phyloP scores from a whole-genome alignment of 2,888 invertebrate species.

The Tetanocera ferruginea region DNA sequence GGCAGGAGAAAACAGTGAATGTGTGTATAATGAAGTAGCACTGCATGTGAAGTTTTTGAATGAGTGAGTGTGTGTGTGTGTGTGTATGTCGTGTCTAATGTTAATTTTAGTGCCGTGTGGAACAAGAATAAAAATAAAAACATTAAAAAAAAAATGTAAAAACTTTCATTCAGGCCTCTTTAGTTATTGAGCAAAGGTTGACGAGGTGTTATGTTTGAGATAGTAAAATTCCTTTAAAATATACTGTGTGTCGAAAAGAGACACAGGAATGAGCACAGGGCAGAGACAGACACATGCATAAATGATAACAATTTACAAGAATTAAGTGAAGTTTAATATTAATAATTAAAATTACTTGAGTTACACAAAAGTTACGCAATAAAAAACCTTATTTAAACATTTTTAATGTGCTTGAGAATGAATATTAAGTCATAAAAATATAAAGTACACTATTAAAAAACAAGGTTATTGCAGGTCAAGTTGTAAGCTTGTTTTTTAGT shows the following conservation, averaged over 20 bases:
- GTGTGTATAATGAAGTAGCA: neutral
- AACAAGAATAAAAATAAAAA: neutral
- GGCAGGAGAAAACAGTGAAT: neutral
- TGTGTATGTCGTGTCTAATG: neutral
- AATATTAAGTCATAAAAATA: too few relatives aligned
- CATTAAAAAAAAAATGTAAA: neutral
- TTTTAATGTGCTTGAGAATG: too few relatives aligned
- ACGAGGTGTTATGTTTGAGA: slow-evolving; percentile 29
- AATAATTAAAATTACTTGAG: too few relatives aligned
- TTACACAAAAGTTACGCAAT: too few relatives aligned
- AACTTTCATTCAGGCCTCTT: neutral
- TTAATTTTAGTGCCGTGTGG: neutral
- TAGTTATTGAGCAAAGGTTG: slow-evolving; percentile 20
- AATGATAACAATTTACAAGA: too few relatives aligned
- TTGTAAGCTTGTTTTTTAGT: too few relatives aligned
- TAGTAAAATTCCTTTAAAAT: slow-evolving; percentile 9
- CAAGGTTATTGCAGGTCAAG: too few relatives aligned
- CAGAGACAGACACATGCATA: too few relatives aligned
- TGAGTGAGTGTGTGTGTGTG: neutral
- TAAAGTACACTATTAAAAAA: too few relatives aligned
- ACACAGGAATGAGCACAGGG: neutral
- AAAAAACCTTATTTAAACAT: too few relatives aligned
- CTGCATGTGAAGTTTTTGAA: neutral
- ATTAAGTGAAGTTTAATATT: too few relatives aligned
- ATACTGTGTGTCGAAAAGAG: too few relatives aligned